Evolutionary conservation across 2,113 vertebrate genomes (phyloP).

Genomic region (Coreoperca whiteheadi): DNA sequence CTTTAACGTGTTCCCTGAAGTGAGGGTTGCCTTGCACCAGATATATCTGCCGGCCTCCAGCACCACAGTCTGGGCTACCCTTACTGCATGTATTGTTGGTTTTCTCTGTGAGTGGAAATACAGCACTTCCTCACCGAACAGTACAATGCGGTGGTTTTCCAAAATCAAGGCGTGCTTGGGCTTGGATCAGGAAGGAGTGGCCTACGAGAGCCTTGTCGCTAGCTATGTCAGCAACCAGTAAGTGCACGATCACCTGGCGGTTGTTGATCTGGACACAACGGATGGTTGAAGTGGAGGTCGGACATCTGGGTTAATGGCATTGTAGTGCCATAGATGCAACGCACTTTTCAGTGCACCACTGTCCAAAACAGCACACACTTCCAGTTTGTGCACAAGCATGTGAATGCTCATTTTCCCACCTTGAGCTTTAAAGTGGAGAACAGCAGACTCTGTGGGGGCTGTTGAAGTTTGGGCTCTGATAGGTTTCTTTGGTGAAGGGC

Average conservation of each 20-base stretch:
- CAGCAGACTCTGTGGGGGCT: neutral
- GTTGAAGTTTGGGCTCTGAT: too few relatives aligned
- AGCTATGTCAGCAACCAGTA: neutral
- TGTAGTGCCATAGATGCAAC: slow-evolving; percentile 15
- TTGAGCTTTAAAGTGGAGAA: neutral
- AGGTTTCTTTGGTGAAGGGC: slow-evolving; percentile 9
- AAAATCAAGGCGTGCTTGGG: too few relatives aligned
- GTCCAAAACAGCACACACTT: slow-evolving; percentile 31
- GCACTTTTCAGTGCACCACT: slow-evolving; percentile 22
- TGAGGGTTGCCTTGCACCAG: too few relatives aligned
- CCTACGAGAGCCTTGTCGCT: neutral
- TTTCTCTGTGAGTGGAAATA: neutral
- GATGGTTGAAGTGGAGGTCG: slow-evolving; percentile 23
- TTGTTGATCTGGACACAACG: neutral
- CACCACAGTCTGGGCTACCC: neutral
- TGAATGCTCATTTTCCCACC: slow-evolving; percentile 38
- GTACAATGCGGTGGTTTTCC: neutral
- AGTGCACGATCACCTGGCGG: neutral
- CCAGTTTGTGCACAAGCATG: slow-evolving; percentile 2
- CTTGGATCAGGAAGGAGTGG: too few relatives aligned
- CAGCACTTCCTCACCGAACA: neutral
- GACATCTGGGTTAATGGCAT: slow-evolving; percentile 12
- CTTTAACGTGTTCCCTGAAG: too few relatives aligned
- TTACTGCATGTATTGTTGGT: neutral
- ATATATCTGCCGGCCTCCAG: too few relatives aligned